phyloP scores from a whole-genome alignment of 2,888 invertebrate species.

The Nomada fucata region DNA sequence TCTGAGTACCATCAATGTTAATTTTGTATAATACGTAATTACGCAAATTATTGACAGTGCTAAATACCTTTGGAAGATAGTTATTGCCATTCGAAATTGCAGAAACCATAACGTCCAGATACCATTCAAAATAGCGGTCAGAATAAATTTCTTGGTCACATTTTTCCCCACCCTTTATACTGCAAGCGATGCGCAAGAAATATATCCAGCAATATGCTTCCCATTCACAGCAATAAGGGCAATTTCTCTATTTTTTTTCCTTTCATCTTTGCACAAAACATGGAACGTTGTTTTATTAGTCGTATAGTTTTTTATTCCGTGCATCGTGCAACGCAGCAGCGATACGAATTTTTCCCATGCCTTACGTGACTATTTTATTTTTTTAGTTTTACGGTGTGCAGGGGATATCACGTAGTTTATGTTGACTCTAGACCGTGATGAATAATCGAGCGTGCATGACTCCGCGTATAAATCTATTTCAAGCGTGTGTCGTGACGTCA shows the following conservation, averaged over 20 bases:
- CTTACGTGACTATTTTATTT: constrained; percentile 7
- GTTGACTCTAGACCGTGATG: constrained; percentile 6
- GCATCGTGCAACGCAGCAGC: neutral
- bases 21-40: too few relatives aligned
- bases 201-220: too few relatives aligned
- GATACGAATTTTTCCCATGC: constrained; percentile 16
- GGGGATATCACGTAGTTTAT: neutral
- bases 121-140: too few relatives aligned
- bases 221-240: neutral
- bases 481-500: neutral
- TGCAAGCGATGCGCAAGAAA: neutral
- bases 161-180: neutral
- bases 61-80: too few relatives aligned
- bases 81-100: too few relatives aligned
- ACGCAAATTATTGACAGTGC: too few relatives aligned
- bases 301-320: constrained; percentile 2
- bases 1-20: too few relatives aligned
- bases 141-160: neutral
- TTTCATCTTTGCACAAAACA: neutral
- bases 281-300: neutral
- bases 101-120: too few relatives aligned
- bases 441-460: constrained; percentile 39
- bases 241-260: neutral
- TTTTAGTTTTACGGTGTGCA: neutral
- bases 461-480: constrained; percentile 21